Base-by-base conservation (phyloP, 2,888 invertebrate species). In the Lamproptera curius region DNA sequence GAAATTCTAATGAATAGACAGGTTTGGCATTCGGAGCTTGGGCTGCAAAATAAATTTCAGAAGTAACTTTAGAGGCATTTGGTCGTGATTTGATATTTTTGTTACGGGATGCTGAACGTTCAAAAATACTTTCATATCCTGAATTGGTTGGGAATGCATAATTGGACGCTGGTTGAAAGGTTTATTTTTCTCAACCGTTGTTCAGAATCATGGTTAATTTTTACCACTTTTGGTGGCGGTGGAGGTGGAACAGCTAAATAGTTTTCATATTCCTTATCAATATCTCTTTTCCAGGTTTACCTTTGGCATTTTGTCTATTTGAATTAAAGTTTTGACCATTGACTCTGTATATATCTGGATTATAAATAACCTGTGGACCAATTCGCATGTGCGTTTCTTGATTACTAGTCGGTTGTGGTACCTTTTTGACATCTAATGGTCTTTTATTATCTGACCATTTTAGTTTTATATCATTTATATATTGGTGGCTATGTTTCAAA, bases 191-290 rank as follows among this genome's bases (percentile, higher is more conserved):
- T 80, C 73, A 49, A 71, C 84, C 81, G 59, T 73, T 68, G 58
- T 72, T 76, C n/a, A n/a, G n/a, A n/a, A n/a, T n/a, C n/a, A 16
- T 73, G 68, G 58, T 71, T 76, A 16, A 61, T 76, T 43, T 73
- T 62, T 56, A 62, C n/a, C n/a, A n/a, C 67, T 62, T 81, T 80
- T n/a, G 76, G 78, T 9, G 86, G 86, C 20, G 84, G 86, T 33
- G 83, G 84, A n/a, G 88, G 88, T 20, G 76, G 76, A 6, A 88
- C 88, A 15, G 87, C 79, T 17, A 89, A 66, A 54, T 77, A 88
- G 53, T 85, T 82, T 63, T 87, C 88, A 54, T 88, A 89, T 52
- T 87, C 88, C 46, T 78, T 85, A 48, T 87, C 87, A 40, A 87
- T 86, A 1, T 75, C 59, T 81, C 75, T 52, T 80, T 85, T 10